Base-by-base conservation (phyloP, 2,888 invertebrate species). In the Leucoptera coffeella region DNA sequence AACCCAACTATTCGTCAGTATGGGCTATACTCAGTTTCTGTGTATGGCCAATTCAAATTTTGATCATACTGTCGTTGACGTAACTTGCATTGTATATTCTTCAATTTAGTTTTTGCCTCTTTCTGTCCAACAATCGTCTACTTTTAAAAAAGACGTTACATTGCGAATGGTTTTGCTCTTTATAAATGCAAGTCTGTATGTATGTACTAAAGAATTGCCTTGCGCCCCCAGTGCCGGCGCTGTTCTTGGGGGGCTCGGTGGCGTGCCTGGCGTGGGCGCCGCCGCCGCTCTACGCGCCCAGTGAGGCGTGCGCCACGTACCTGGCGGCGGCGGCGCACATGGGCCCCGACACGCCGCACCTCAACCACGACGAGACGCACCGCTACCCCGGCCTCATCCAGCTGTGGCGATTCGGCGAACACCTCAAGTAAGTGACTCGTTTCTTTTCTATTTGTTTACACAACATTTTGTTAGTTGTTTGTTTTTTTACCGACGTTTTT, bases 381-480 rank as follows among this genome's bases (percentile, higher is more conserved):
- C 28, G 36, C 2, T 72, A 73, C 25, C 53, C 61, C 3, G 74
- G 71, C n/a, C 41, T 80, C 3, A 59, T 87, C 38, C 85, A 86
- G 50, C 73, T 86, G 37, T 86, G 85, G 85, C 69, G 77, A 41
- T 65, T 75, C 28, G 78, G 75, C 1, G 37, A 47, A 7, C n/a
- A n/a, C n/a, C n/a, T n/a, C n/a, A n/a, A n/a, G n/a, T n/a, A n/a
- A n/a, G n/a, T n/a, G n/a, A n/a, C n/a, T n/a, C n/a, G 12, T 12
- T 22, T 22, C 13, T 4, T 6, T 22, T 22, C 12, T 22, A 22
- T 11, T 5, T 22, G 12, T 4, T 8, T 8, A 11, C 8, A 22
- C 23, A 8, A 8, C 8, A n/a, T n/a, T 23, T 2, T 11, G 9
- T 7, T 13, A 4, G 2, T 6, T 11, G n/a, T 15, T 27, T 6